Base-by-base conservation (phyloP, 2,888 invertebrate genomes). In the Meliscaeva auricollis region DNA sequence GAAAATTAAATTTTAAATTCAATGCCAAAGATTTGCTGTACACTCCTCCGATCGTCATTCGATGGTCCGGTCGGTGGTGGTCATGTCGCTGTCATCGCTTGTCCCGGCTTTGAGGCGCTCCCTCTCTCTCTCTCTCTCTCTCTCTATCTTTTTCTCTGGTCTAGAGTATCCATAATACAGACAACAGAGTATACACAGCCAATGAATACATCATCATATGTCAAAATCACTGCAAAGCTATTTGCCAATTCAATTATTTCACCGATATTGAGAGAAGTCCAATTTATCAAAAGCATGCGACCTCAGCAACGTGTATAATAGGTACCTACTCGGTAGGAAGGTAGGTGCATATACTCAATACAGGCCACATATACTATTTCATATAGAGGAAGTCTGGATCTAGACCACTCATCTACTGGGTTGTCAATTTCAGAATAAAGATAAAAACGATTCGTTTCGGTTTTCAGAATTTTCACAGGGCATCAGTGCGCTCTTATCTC, bases 121-220 rank as follows among this genome's bases (percentile, higher is more conserved):
- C 26, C 26, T 26, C 26, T n/a, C n/a, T n/a, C n/a, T n/a, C n/a
- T n/a, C n/a, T n/a, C n/a, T n/a, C n/a, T n/a, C n/a, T n/a, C n/a
- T n/a, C n/a, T n/a, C n/a, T n/a, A n/a, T n/a, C n/a, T n/a, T n/a
- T n/a, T n/a, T n/a, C n/a, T n/a, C n/a, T n/a, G n/a, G n/a, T n/a
- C n/a, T n/a, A n/a, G n/a, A n/a, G n/a, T n/a, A 26, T 26, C 26
- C 26, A 26, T 26, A 4, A 26, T 26, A 26, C 26, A 26, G 3
- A 2, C 26, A 38, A 38, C 38, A 9, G 13, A 38, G 11, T 9
- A 9, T n/a, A 74, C 44, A 66, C 44, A 66, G 69, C 75, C 84
- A 84, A 84, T 84, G 84, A 84, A 84, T 84, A 80, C 84, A 75
- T 84, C 80, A 84, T 75, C 84, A 84, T 84, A 84, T 70, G 84